Percentiles rank a stretch among this genome's conserved stretches.
Evolutionary conservation across 2,888 invertebrate genomes (phyloP).

Genomic region (Mesorhabditis sp.): DNA sequence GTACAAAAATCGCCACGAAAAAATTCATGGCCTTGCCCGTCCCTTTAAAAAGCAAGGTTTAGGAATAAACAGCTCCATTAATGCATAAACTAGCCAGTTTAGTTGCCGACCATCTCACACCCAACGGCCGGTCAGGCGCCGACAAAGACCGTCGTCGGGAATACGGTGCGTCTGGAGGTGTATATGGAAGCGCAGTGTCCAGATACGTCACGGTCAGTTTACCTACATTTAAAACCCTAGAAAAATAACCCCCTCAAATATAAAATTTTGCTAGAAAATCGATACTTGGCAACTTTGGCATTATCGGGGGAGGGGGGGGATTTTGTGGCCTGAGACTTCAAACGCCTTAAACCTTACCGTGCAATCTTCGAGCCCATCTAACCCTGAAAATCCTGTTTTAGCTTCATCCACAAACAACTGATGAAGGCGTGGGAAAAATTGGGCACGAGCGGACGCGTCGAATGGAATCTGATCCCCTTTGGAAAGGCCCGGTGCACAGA

Average conservation of each 20-base stretch:
- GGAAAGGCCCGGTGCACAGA: constrained; percentile 53
- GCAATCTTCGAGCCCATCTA: too few relatives aligned
- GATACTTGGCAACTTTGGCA: neutral
- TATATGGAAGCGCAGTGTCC: constrained; percentile 58
- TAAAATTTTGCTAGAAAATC: constrained; percentile 1
- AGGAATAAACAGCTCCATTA: too few relatives aligned
- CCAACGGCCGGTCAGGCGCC: too few relatives aligned
- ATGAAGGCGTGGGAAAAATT: constrained; percentile 42
- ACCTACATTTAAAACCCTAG: neutral
- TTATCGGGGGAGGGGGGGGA: too few relatives aligned
- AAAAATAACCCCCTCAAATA: neutral
- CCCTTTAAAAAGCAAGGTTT: too few relatives aligned
- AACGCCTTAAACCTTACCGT: too few relatives aligned
- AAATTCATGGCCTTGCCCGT: too few relatives aligned
- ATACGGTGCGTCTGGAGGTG: constrained; percentile 44
- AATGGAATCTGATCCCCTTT: constrained; percentile 50
- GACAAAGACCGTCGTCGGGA: constrained; percentile 12
- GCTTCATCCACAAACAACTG: constrained; percentile 48
- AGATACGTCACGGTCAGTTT: constrained; percentile 47
- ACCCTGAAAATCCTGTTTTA: constrained; percentile 7
- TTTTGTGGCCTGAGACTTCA: too few relatives aligned
- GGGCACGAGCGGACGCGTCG: constrained; percentile 37
- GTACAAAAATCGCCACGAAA: too few relatives aligned
- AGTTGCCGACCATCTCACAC: too few relatives aligned
- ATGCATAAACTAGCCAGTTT: too few relatives aligned